These are phyloP conservation scores for Pteropus alecto DNA, from an alignment of 2,113 vertebrate genomes.

Conservation along the genomic window DNA sequence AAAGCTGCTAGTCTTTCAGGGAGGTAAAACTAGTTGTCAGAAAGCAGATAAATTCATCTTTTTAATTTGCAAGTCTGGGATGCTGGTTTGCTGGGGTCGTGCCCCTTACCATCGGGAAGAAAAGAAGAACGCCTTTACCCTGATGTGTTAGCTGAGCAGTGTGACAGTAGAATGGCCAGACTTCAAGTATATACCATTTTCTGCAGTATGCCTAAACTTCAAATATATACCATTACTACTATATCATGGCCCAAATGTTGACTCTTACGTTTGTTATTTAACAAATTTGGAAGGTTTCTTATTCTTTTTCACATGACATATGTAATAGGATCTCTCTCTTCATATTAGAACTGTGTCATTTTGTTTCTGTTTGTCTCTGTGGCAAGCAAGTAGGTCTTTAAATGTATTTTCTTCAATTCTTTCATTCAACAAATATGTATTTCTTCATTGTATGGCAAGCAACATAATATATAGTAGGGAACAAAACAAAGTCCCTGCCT, in stretches of 20 bases:
- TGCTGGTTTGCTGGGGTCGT: background rate
- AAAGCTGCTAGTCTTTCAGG: background rate
- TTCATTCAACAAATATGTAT: background rate
- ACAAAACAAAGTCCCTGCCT: background rate
- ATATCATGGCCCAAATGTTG: background rate
- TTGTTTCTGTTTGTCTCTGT: background rate
- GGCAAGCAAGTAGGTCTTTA: background rate
- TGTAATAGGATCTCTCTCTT: background rate
- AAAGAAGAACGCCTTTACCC: accelerated
- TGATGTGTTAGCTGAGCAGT: accelerated
- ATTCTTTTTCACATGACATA: background rate
- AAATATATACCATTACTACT: accelerated
- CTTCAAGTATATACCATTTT: accelerated
- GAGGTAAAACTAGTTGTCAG: constrained; percentile 9
- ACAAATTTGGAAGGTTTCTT: background rate
- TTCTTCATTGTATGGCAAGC: background rate
- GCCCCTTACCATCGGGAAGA: background rate
- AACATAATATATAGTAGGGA: background rate
- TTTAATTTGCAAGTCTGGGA: constrained; percentile 9
- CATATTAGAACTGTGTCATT: background rate
- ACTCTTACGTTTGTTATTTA: background rate
- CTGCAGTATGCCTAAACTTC: background rate
- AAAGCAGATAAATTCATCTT: constrained; percentile 1
- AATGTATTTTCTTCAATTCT: background rate
- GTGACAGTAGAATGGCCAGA: accelerated